Evolutionary conservation across 1,140 invertebrate species (phyloP), one percentile per base, ranked within the genome.

Genomic region (Littorina saxatilis): DNA sequence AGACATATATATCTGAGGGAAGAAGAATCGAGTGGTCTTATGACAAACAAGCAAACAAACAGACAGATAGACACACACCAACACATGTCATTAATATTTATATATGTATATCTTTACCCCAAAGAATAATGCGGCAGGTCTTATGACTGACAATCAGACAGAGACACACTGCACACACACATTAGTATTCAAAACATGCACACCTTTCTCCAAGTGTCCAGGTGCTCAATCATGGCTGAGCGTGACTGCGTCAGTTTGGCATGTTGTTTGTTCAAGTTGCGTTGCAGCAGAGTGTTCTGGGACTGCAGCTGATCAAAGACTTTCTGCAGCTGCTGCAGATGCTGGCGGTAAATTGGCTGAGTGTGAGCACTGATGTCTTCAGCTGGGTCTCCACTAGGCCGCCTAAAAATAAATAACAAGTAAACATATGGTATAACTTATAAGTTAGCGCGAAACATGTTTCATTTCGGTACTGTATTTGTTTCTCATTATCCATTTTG

Each of bases 251-350:
- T 17, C 0, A 73, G n/a, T 29, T 73, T 73, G 39, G 47, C 70
- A 3, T 52, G 40, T 13, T 73, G 23, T 23, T 50, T 73, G 23
- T 47, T 50, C 40, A 73, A 29, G 39, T 11, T 50, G 23, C 43
- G 40, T n/a, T 50, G 39, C 40, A 73, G 70, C 39, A 73, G 70
- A 23, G 4, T 27, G 43, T 73, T 73, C 40, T 73, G 70, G 40
- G 70, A 27, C 70, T 73, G 70, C 40, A 73, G 70, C 70, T 73
- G 70, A 17, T 73, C 70, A 73, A 73, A 52, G 1, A 73, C 70
- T 32, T 73, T 73, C 40, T 73, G 39, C 70, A 73, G 70, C 70
- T 73, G 70, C 2, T 50, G 23, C 70, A 73, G 40, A 29, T 73
- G 70, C 70, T 73, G 70, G 32, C 40, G 40, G 15, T 52, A 32